A percentile compares a stretch with the other conserved stretches of the same genome.
Conservation (phyloP, 2,888 invertebrate species). For the Lochmaea capreae region DNA sequence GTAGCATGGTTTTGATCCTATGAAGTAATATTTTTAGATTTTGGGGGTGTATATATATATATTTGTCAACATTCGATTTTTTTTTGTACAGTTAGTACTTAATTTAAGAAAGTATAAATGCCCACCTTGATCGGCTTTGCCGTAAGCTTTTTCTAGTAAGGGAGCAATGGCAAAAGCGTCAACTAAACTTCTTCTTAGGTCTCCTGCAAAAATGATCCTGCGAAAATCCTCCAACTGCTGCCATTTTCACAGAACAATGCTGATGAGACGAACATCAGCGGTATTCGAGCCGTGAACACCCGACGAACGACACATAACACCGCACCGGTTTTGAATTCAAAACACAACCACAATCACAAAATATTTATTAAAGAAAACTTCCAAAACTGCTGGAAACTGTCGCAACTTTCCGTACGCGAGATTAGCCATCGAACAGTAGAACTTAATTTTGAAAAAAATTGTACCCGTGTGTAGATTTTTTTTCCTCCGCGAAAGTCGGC, state of each 20-base stretch:
- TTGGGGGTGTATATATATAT: neutral
- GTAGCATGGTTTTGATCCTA: neutral
- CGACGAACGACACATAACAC: conserved; percentile 63
- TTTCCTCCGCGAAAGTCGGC: conserved; percentile 67
- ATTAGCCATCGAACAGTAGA: conserved; percentile 38
- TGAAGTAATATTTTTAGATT: neutral
- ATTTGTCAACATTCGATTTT: neutral
- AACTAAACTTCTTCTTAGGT: conserved; percentile 70
- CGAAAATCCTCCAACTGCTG: conserved; percentile 66
- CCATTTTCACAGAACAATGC: conserved; percentile 68
- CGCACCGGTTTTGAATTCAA: conserved; percentile 64
- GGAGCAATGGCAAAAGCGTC: conserved; percentile 66
- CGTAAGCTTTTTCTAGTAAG: conserved; percentile 61
- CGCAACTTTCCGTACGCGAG: conserved; percentile 34
- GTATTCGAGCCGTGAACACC: conserved; percentile 61
- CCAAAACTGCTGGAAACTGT: conserved; percentile 31
- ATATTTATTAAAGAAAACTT: conserved; percentile 37
- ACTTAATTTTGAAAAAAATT: conserved; percentile 53
- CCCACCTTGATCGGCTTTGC: conserved; percentile 64
- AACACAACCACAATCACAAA: conserved; percentile 59
- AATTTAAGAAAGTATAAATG: conserved; percentile 43
- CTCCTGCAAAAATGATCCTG: conserved; percentile 68
- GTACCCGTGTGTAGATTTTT: conserved; percentile 62
- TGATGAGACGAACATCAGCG: conserved; percentile 60
- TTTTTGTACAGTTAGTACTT: neutral